These are phyloP conservation scores for Folsomia candida DNA, from an alignment of 2,888 invertebrate species.

Conservation along the genomic window DNA sequence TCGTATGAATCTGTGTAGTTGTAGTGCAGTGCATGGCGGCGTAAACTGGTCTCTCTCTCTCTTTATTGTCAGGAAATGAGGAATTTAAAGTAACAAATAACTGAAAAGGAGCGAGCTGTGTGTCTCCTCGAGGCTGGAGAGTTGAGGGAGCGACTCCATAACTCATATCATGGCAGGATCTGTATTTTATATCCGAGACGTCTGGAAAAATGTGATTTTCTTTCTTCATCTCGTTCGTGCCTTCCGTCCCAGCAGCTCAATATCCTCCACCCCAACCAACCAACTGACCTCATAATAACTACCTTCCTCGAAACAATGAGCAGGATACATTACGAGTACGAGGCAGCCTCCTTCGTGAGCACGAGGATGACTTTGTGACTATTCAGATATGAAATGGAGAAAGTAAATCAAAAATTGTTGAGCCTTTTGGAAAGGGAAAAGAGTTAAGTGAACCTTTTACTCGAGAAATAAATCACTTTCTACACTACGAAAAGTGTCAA, in stretches of 20 bases:
- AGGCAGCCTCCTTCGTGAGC: not conserved
- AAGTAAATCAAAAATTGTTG: conserved; percentile 21
- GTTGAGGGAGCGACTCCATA: not conserved
- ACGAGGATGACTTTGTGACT: conserved; percentile 1
- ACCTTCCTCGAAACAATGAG: not conserved
- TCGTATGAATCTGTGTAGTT: not conserved
- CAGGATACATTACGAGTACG: not conserved
- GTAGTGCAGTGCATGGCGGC: not conserved
- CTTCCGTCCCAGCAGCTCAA: not conserved
- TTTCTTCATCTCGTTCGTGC: conserved; percentile 18
- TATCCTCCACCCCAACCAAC: not conserved
- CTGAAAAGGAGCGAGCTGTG: not conserved
- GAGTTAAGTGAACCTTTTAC: conserved; percentile 24
- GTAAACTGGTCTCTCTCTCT: not conserved
- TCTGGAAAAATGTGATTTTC: conserved; percentile 17
- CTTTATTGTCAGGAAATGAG: not conserved
- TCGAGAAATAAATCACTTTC: conserved; percentile 23
- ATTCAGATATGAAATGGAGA: conserved; percentile 7
- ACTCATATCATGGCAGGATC: conserved; percentile 11
- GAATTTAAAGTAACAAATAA: not conserved
- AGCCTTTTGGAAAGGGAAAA: conserved; percentile 7
- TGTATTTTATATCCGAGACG: conserved; percentile 13
- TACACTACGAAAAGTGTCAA: conserved; percentile 18
- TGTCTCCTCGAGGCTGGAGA: not conserved
- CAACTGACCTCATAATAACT: not conserved